Evolutionary conservation across 2,888 invertebrate species (phyloP).

Genomic region (Alloplasta piceator): DNA sequence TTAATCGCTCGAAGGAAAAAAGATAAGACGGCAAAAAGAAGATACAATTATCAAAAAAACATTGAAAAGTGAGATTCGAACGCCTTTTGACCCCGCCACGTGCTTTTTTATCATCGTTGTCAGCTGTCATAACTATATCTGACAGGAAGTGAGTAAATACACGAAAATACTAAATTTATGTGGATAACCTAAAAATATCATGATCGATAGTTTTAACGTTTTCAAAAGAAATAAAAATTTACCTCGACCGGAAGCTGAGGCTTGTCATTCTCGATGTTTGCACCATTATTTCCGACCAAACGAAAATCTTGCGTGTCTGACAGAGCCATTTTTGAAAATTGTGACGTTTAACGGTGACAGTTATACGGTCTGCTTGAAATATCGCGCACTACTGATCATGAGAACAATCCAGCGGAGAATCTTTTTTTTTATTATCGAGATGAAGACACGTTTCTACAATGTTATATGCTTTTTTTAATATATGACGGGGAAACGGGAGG

Average conservation of each 20-base stretch:
- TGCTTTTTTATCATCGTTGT: no score
- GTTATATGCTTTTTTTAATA: not conserved
- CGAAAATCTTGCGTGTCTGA: slow-evolving; percentile 56
- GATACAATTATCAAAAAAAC: no score
- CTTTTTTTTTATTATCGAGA: not conserved
- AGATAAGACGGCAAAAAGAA: no score
- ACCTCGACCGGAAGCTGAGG: slow-evolving; percentile 73
- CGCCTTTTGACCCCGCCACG: no score
- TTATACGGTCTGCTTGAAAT: slow-evolving; percentile 29
- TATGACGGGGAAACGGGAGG: slow-evolving; percentile 14
- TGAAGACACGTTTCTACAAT: not conserved
- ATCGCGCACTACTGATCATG: not conserved
- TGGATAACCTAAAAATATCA: no score
- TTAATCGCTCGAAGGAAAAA: no score
- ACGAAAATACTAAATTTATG: no score
- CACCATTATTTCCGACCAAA: slow-evolving; percentile 48
- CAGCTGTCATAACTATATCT: no score
- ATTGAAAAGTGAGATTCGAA: no score
- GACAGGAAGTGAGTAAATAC: no score
- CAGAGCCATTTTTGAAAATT: slow-evolving; percentile 57
- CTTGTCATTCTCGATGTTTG: slow-evolving; percentile 60
- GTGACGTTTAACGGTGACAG: not conserved
- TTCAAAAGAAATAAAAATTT: slow-evolving; percentile 24
- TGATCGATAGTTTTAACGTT: not conserved
- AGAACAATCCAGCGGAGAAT: not conserved